A percentile compares a stretch with the other conserved stretches of the same genome.
Evolutionary conservation across 2,888 invertebrate genomes (phyloP).

Genomic region (Venusia cambrica): DNA sequence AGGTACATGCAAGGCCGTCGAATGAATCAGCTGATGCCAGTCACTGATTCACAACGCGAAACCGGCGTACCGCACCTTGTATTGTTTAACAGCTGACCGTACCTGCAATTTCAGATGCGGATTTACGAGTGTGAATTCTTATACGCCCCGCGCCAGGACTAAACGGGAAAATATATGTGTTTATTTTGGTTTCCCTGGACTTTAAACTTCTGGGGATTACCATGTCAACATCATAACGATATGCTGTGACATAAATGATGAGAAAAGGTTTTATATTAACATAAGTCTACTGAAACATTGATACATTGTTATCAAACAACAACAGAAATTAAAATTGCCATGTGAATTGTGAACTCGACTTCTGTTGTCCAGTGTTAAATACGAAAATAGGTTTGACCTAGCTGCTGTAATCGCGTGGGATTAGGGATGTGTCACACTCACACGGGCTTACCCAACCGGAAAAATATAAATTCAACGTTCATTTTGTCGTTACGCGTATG

Average conservation of each 20-base stretch:
- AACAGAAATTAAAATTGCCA: conserved; percentile 33
- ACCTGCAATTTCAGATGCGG: conserved; percentile 35
- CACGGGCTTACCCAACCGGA: conserved; percentile 59
- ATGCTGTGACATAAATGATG: too few relatives aligned
- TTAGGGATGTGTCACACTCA: conserved; percentile 62
- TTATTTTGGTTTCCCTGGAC: conserved; percentile 18
- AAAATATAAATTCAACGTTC: conserved; percentile 45
- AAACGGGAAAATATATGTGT: conserved; percentile 23
- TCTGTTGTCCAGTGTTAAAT: conserved; percentile 48
- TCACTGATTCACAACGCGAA: conserved; percentile 55
- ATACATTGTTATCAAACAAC: conserved; percentile 32
- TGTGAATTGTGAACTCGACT: conserved; percentile 4
- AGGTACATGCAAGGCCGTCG: conserved; percentile 62
- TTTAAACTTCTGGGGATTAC: conserved; percentile 23
- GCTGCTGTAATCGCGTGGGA: conserved; percentile 57
- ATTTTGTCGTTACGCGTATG: too few relatives aligned
- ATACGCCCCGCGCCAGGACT: conserved; percentile 25
- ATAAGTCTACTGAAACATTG: too few relatives aligned
- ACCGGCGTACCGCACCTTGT: conserved; percentile 47
- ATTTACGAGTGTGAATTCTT: conserved; percentile 33
- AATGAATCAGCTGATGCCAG: conserved; percentile 69
- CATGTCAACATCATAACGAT: conserved; percentile 20
- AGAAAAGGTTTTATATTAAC: too few relatives aligned
- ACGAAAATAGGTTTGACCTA: conserved; percentile 62
- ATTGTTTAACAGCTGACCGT: conserved; percentile 54